A percentile compares a stretch with the other conserved stretches of the same genome.
Evolutionary conservation across 2,113 vertebrate species (phyloP).

Genomic region (Chauna torquata): DNA sequence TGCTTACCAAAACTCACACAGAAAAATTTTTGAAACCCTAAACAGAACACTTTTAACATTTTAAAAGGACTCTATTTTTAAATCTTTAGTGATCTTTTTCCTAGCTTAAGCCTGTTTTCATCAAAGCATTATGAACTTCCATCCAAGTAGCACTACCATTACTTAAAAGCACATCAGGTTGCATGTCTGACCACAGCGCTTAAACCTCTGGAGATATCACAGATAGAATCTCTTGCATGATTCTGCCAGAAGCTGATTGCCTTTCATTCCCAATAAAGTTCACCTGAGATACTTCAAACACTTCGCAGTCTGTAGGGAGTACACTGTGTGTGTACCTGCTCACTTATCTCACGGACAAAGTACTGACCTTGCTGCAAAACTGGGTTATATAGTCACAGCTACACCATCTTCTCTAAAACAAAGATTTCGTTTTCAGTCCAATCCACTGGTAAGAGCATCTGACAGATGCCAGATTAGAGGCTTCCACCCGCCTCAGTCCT

Average conservation of each 20-base stretch:
- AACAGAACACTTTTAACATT: background rate
- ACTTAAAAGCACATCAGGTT: background rate
- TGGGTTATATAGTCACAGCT: background rate
- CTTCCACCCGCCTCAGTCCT: background rate
- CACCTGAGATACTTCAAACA: background rate
- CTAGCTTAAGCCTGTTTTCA: background rate
- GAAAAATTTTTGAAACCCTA: background rate
- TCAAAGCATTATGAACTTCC: background rate
- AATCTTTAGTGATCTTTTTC: background rate
- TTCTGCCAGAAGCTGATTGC: background rate
- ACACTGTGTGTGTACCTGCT: background rate
- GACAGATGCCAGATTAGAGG: background rate
- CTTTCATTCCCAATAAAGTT: background rate
- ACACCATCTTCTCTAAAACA: background rate
- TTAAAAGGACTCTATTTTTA: background rate
- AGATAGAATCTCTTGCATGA: background rate
- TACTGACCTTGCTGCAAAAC: background rate
- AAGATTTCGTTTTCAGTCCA: background rate
- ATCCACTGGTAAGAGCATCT: background rate
- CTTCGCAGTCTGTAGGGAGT: background rate
- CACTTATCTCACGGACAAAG: background rate
- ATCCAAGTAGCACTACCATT: background rate
- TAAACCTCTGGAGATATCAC: background rate
- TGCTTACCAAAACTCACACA: background rate
- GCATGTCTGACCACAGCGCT: background rate